Evolutionary conservation across 2,797 vertebrate species (phyloP), one percentile per base, ranked within the genome.

Genomic region (Sciurus vulgaris): DNA sequence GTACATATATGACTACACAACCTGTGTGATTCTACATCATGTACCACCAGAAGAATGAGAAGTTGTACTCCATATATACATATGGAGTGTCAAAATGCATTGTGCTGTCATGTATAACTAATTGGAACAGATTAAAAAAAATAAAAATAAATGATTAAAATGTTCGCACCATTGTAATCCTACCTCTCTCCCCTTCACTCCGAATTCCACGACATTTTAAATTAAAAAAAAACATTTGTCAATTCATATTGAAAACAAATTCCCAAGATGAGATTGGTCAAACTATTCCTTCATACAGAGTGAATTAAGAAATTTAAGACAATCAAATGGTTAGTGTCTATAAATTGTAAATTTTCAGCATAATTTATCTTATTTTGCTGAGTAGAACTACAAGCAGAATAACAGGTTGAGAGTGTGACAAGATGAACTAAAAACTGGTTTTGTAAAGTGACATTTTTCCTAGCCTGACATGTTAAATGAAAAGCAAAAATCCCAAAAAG

Each of bases 361-460:
- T 63, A 76, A 84, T 74, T 79, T 89, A 82, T 94, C 35, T 81
- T 69, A 54, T 56, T 90, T 81, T 72, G 24, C 47, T 63, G 15
- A 24, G 22, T 49, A 38, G 22, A 89, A 54, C 28, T 77, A 24
- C 20, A 82, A 69, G 78, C 51, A 78, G 72, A 91, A 59, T 86
- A 49, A 77, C 5, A 87, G 44, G 20, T 49, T 81, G 59, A 86
- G 11, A 56, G 4, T 44, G 18, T 87, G 70, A 59, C 70, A 93
- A 18, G 14, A 74, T 59, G 35, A 89, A 81, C 24, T 18, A 59
- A 35, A 65, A 61, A 5, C 47, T 67, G 18, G 63, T 76, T 93
- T 44, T 93, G n/a, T 72, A 56, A 26, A 81, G 78, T 38, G 10
- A 2, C 12, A 69, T 73, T 4, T 73, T 76, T 86, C 69, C 54